A percentile compares a stretch with the other conserved stretches of the same genome.
phyloP scores from a whole-genome alignment of 1,140 invertebrate genomes.

The Hestina assimilis region DNA sequence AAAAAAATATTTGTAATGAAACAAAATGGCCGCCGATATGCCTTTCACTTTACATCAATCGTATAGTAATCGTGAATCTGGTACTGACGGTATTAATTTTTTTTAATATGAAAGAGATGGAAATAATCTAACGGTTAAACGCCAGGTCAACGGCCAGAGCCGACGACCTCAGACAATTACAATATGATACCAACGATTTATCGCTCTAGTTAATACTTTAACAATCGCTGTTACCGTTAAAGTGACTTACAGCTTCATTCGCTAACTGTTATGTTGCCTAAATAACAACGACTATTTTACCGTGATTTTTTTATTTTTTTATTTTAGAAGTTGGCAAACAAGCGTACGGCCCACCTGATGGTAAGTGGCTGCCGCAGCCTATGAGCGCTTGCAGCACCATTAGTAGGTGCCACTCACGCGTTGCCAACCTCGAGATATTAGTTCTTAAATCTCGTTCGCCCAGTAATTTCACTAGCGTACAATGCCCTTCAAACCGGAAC shows the following conservation, averaged over 20 bases:
- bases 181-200: slow-evolving; percentile 33
- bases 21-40: neutral
- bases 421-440: no score
- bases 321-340: no score
- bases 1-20: neutral
- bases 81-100: neutral
- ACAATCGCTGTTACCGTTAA: neutral
- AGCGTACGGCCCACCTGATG: no score
- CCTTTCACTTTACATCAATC: neutral
- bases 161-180: slow-evolving; percentile 34
- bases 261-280: neutral
- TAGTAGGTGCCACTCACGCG: no score
- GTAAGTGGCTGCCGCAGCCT: no score
- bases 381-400: no score
- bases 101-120: slow-evolving; percentile 7
- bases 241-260: neutral
- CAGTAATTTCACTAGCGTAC: no score
- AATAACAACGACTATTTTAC: no score
- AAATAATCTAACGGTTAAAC: slow-evolving; percentile 19
- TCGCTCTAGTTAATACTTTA: slow-evolving; percentile 37
- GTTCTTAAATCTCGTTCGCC: no score
- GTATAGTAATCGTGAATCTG: neutral
- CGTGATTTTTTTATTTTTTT: no score
- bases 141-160: slow-evolving; percentile 29
- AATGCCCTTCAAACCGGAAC: no score